Conservation (phyloP, 2,113 vertebrate species). For the Ovibos moschatus region DNA sequence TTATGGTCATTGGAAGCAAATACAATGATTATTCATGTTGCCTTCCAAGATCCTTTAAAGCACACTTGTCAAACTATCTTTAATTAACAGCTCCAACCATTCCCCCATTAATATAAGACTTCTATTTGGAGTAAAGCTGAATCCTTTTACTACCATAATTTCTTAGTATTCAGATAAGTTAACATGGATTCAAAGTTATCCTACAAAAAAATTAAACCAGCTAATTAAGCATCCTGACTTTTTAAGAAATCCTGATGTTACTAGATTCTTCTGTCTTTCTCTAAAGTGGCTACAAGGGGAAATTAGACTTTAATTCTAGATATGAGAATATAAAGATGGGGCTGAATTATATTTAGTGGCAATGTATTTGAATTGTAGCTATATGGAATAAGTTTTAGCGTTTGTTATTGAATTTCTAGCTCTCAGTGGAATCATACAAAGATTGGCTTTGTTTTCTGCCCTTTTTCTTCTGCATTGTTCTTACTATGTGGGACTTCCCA, state of each 20-base stretch:
- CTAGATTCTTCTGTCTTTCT: background rate
- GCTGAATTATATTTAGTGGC: background rate
- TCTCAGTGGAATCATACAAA: background rate
- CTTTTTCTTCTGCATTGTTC: background rate
- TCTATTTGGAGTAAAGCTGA: background rate
- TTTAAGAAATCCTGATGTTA: background rate
- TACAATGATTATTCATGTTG: background rate
- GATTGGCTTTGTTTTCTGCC: background rate
- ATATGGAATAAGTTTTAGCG: background rate
- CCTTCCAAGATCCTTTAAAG: background rate
- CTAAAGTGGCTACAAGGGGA: background rate
- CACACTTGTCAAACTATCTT: background rate
- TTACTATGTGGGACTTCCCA: background rate
- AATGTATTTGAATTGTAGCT: background rate
- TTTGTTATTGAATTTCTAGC: background rate
- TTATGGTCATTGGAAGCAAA: background rate
- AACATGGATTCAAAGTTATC: background rate
- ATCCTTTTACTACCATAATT: background rate
- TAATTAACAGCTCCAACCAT: background rate
- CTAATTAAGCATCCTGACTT: conserved; percentile 16
- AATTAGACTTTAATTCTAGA: background rate
- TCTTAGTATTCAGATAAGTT: background rate
- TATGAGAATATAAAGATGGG: background rate
- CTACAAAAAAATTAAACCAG: background rate
- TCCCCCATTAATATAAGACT: background rate